Conservation (phyloP, 2,888 invertebrate species). For the Brachyptera risi region DNA sequence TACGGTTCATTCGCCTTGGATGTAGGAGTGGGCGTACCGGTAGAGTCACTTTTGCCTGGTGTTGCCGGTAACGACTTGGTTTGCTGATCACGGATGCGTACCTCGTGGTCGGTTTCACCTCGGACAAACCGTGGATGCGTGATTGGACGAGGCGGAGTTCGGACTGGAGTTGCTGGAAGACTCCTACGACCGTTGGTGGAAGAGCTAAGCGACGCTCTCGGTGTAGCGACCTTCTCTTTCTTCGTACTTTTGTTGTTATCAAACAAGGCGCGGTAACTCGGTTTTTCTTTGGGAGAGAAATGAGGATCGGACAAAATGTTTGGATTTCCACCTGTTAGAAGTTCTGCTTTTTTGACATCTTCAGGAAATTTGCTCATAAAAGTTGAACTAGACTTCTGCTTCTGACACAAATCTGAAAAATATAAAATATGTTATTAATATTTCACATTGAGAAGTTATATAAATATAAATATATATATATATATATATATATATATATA, state of each 20-base stretch:
- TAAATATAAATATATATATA: no score
- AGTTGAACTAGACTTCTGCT: conserved; percentile 51
- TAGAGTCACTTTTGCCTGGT: no score
- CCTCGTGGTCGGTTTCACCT: conserved; percentile 53
- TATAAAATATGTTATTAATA: no score
- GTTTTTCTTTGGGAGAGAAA: conserved; percentile 51
- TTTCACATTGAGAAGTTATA: no score
- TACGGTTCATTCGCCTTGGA: conserved; percentile 41
- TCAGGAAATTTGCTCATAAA: conserved; percentile 76
- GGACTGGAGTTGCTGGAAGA: conserved; percentile 3
- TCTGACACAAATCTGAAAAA: conserved; percentile 58
- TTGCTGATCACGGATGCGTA: conserved; percentile 57
- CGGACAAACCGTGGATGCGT: conserved; percentile 49
- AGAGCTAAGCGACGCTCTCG: neutral
- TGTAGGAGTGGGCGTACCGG: conserved; percentile 15
- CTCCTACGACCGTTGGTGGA: conserved; percentile 25
- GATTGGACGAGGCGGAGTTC: conserved; percentile 40
- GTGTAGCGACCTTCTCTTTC: conserved; percentile 16
- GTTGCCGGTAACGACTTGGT: neutral
- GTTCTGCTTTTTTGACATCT: conserved; percentile 71
- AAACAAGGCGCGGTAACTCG: conserved; percentile 52
- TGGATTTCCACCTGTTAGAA: conserved; percentile 64
- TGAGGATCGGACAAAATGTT: conserved; percentile 61
- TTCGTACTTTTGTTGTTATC: conserved; percentile 43
- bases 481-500: no score